phyloP scores from a whole-genome alignment of 2,888 invertebrate genomes.

The Tenodera sinensis region DNA sequence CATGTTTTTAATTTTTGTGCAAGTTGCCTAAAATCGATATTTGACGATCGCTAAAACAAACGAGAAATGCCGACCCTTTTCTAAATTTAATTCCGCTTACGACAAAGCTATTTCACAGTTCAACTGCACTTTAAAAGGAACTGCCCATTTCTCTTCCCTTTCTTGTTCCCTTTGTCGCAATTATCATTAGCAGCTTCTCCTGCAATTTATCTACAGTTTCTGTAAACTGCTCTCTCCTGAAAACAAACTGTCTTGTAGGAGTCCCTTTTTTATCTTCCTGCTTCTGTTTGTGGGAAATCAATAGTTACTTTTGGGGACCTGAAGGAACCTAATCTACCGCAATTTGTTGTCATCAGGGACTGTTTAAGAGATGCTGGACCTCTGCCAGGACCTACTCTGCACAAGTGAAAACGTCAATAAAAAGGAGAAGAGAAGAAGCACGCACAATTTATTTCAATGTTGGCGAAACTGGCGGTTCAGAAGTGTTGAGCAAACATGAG shows the following conservation, averaged over 20 bases:
- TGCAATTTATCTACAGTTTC: background rate
- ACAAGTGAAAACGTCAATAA: background rate
- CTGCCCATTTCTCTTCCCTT: background rate
- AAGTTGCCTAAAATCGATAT: too few species aligned
- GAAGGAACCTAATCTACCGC: background rate
- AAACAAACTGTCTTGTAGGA: background rate
- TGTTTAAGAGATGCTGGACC: background rate
- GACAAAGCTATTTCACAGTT: background rate
- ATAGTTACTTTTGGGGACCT: background rate
- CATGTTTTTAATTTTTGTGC: too few species aligned
- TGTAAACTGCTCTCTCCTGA: background rate
- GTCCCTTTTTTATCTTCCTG: background rate
- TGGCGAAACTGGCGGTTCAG: too few species aligned
- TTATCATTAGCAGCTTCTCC: background rate
- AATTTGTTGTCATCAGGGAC: background rate
- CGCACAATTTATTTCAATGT: too few species aligned
- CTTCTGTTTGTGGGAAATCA: background rate
- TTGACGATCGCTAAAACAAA: too few species aligned
- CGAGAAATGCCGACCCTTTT: too few species aligned
- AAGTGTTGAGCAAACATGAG: too few species aligned
- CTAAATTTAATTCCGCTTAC: too few species aligned
- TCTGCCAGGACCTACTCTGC: background rate
- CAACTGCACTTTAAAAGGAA: background rate
- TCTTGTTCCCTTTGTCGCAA: background rate
- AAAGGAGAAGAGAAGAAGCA: background rate